A percentile compares a stretch with the other conserved stretches of the same genome.
Evolutionary conservation across 2,113 vertebrate species (phyloP).

Genomic region (Camelus bactrianus): DNA sequence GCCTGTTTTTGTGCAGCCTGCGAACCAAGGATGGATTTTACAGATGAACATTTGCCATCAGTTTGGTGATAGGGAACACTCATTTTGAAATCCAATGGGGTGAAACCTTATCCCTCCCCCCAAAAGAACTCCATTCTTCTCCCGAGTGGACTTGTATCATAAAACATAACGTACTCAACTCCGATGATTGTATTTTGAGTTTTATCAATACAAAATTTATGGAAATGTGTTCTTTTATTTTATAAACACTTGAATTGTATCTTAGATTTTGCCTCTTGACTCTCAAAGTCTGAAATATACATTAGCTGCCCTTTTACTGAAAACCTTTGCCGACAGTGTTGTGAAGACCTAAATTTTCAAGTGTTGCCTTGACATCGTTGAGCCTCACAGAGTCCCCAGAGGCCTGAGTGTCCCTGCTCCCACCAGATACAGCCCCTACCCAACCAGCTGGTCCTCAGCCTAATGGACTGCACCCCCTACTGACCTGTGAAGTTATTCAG

Average conservation of each 20-base stretch:
- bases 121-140: background rate
- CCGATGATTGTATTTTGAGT: background rate
- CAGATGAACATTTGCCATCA: accelerated
- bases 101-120: background rate
- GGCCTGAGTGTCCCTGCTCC: background rate
- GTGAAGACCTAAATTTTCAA: background rate
- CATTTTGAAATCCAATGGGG: background rate
- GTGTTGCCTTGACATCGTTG: background rate
- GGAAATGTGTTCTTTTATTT: background rate
- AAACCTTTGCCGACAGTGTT: background rate
- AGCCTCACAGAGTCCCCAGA: background rate
- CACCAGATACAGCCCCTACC: background rate
- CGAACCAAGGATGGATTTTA: background rate
- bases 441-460: background rate
- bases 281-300: background rate
- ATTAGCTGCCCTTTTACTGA: background rate
- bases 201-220: background rate
- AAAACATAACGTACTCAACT: background rate
- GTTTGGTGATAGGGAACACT: background rate
- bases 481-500: background rate
- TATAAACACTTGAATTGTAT: background rate
- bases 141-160: background rate
- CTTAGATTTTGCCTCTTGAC: background rate
- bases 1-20: accelerated
- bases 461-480: background rate